Base-by-base conservation (phyloP, 2,113 vertebrate genomes). In the Trematomus loennbergii region DNA sequence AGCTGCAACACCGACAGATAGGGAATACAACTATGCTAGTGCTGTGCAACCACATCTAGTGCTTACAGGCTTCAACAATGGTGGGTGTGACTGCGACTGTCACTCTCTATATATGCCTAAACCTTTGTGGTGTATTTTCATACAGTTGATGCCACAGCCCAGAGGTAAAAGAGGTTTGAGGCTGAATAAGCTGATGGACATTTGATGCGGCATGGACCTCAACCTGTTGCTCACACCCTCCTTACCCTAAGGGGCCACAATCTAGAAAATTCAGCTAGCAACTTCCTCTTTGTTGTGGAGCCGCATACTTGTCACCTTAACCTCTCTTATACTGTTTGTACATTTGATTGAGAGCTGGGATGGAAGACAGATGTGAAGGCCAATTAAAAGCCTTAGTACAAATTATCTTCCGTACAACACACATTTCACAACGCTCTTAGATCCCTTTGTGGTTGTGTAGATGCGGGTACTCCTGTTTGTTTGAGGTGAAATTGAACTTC, bases 1-100 rank as follows among this genome's bases (percentile, higher is more conserved):
- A 90, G 87, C 91, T 85, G 88, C 82, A 77, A 72, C 74, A 53
- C 68, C 59, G 9, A 64, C 54, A 46, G 74, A 58, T 50, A 11
- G 63, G 76, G 64, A 79, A 75, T 74, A 77, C 74, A 89, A 75
- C 75, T 58, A 40, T 25, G 69, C 78, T 76, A 72, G 55, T 72
- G 75, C 65, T 86, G 74, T 66, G 76, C 65, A 16, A 74, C 79
- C 46, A 57, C 69, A 84, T 77, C 48, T 74, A 83, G 60, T 65
- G 78, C 85, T 86, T 63, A 63, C 20, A 72, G 90, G 61, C 78
- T 73, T 84, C 49, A 53, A 76, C 80, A 87, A 61, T 57, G 62
- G 81, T 36, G 66, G 72, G 73, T 75, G 63, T 29, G 79, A 85
- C 76, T 69, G 73, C 6, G 64, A 75, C 40, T 81, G 79, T 83